Base-by-base conservation (phyloP, 2,888 invertebrate genomes). In the Phalera bucephala region DNA sequence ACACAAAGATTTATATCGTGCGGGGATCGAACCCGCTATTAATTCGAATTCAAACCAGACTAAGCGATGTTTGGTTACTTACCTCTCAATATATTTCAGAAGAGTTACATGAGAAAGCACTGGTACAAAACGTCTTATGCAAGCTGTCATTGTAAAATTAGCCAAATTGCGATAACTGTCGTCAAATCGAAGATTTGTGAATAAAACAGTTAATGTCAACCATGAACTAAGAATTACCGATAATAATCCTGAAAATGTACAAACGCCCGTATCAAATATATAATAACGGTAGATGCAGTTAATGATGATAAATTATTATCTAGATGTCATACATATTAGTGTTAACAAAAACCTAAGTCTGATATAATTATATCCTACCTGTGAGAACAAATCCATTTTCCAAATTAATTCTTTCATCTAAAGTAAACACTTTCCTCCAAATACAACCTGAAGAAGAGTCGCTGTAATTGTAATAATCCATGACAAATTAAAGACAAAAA, bases 121-220 rank as follows among this genome's bases (percentile, higher is more conserved):
- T 2, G 67, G 55, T 13, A 69, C 40, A 19, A 56, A 32, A 55
- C 83, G 71, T 37, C 78, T 66, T 8, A 69, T 14, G 31, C 58
- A 67, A n/a, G 70, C 57, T 11, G 74, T 64, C 21, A 77, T 49
- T 14, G 78, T 78, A 48, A 84, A 76, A 50, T 79, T 83, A 13
- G 80, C 64, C 30, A 91, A 60, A 48, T 86, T 74, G 13, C 83
- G 67, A 56, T 90, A 89, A 56, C 83, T 86, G 6, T 57, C 50
- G 43, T 80, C 67, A 28, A 48, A 42, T 31, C 63, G 57, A 36
- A 82, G 58, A 39, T 52, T 61, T 3, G 72, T 66, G 20, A 61
- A 44, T 23, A 72, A 44, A 7, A 81, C 52, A 23, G 57, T 54
- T 27, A 64, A 35, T 34, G 64, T 73, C 36, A 80, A 32, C 75